Base-by-base conservation (phyloP, 2,888 invertebrate genomes). In the Parnassius apollo region DNA sequence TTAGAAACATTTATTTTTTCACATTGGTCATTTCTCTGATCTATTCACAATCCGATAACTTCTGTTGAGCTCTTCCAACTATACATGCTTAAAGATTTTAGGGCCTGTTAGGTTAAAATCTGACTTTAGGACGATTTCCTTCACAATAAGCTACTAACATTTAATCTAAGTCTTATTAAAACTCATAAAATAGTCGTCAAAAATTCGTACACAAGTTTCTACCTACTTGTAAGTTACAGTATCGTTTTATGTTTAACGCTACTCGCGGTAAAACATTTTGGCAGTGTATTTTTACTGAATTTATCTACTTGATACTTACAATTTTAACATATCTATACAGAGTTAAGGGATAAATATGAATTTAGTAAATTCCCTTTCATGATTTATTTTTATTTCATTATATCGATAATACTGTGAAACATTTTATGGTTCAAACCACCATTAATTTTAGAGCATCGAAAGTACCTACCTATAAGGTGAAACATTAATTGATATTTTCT, bases 1-100 rank as follows among this genome's bases (percentile, higher is more conserved):
- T 89, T 86, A 72, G 77, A 90, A 86, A 89, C 86, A 86, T 90
- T 91, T 90, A 90, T 89, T 89, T 81, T 56, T 86, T 84, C 90
- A 89, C 89, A 88, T 90, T 91, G 91, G 91, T 90, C 90, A 82
- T 77, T 77, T 79, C 75, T 71, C 80, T 77, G 77, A 81, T 82
- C 81, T 80, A 83, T 85, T 87, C 86, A 88, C 89, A 88, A 80
- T 82, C 78, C 76, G 77, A 82, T 80, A 69, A 70, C 65, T 69
- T 73, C 63, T 71, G 71, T 71, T 74, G 73, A 66, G 66, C 70
- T 74, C 74, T 70, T 69, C 66, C 70, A 70, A 66, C 69, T 64
- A 59, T 50, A 61, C 55, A 54, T 61, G 50, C 49, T 56, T 62
- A 54, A 12, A 49, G 35, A 35, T 51, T 56, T 52, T 42, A 42